Evolutionary conservation across 1,140 invertebrate species (phyloP), one percentile per base, ranked within the genome.

Genomic region (Mercenaria mercenaria): DNA sequence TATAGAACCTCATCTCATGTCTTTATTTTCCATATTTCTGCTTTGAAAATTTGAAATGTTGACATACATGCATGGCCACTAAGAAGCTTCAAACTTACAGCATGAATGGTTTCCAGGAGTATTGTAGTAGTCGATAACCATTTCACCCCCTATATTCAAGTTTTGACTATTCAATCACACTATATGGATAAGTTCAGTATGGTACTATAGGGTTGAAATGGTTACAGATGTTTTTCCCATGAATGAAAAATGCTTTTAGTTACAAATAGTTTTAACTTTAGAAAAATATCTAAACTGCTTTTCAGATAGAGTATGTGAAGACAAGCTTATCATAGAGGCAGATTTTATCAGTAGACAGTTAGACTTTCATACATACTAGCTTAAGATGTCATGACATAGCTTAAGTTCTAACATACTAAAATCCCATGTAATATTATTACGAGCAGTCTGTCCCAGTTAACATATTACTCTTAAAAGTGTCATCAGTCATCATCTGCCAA

Each of bases 31-130:
- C 59, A 47, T n/a, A 29, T 29, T 72, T 72, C 67, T 72, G 67
- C 67, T 72, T 72, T 37, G 26, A 72, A 72, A 41, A 2, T 37
- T 72, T 39, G 67, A 72, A 52, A 52, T 47, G 15, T 52, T 23
- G 47, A 41, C 74, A 52, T 77, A 52, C 32, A 29, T 79, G 76
- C 76, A 79, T 79, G 76, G n/a, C 29, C 0, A 37, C n/a, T n/a
- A n/a, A 15, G 0, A 13, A 79, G 43, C 47, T 52, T 56, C 15
- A 20, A n/a, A 79, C 76, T 79, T 37, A 79, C 47, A 79, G 76
- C 76, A 79, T 79, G 76, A 79, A 79, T 79, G 76, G 76, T 79
- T 79, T 79, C 6, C 6, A 32, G 76, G 76, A 79, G 29, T 79
- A 56, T 79, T 79, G 76, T 79, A 50, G 76, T 79, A 79, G 76